Conservation (phyloP, 1,140 invertebrate genomes). For the Bombus balteatus region DNA sequence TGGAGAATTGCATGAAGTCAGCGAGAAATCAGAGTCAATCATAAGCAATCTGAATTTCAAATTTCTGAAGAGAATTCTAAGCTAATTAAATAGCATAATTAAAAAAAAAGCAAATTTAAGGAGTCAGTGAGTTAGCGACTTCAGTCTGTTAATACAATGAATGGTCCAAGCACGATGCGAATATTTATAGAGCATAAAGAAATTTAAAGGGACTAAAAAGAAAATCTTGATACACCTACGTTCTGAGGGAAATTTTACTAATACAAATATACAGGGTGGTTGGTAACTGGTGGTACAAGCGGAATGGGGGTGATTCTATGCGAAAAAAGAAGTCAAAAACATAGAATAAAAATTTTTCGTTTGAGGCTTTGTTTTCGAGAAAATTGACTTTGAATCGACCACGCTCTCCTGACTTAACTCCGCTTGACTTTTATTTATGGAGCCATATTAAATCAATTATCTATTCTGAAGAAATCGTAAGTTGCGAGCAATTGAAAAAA, state of each 20-base stretch:
- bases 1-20: not conserved
- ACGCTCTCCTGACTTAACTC: no score
- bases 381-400: no score
- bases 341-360: no score
- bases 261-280: not conserved
- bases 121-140: not conserved
- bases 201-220: not conserved
- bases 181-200: not conserved
- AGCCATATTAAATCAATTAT: no score
- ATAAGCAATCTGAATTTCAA: not conserved
- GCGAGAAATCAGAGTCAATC: no score
- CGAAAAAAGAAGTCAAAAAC: no score
- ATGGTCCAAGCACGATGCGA: not conserved
- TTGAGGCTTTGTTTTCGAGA: no score
- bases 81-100: slow-evolving; percentile 19
- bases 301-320: no score
- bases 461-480: no score
- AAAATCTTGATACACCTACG: not conserved
- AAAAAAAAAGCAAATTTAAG: not conserved
- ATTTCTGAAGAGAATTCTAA: not conserved
- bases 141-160: not conserved
- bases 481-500: no score
- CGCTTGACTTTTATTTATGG: no score
- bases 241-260: not conserved
- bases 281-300: no score